phyloP scores from a whole-genome alignment of 2,888 invertebrate species.

The Melikaiella ostensackeni region DNA sequence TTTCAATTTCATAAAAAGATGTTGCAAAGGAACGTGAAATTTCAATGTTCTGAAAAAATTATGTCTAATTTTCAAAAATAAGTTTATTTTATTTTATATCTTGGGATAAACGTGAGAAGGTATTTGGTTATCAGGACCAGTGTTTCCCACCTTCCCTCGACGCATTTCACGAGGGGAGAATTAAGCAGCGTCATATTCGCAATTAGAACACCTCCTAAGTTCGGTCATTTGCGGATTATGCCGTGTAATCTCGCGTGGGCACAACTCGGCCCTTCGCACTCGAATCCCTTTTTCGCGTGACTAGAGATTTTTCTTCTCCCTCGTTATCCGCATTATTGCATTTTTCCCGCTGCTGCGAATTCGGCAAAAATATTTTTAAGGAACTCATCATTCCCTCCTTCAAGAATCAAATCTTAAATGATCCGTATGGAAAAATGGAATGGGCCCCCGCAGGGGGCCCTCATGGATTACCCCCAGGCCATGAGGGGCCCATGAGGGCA shows the following conservation, averaged over 20 bases:
- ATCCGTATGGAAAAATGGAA: too few species aligned
- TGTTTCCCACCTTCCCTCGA: slow-evolving; percentile 7
- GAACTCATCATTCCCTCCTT: not conserved
- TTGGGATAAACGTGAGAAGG: not conserved
- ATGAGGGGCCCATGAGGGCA: too few species aligned
- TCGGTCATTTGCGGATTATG: slow-evolving; percentile 72
- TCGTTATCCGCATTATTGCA: slow-evolving; percentile 44
- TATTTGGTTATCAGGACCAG: not conserved
- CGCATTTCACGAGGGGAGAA: slow-evolving; percentile 60
- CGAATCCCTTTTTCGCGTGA: slow-evolving; percentile 63
- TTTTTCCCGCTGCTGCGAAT: not conserved
- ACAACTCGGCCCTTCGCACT: slow-evolving; percentile 43
- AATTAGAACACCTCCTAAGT: slow-evolving; percentile 71
- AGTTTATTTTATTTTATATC: not conserved
- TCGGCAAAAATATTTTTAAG: not conserved
- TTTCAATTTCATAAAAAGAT: too few species aligned
- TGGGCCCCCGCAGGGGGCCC: too few species aligned
- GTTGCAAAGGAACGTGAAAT: too few species aligned
- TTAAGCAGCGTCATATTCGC: slow-evolving; percentile 75
- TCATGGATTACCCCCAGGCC: too few species aligned
- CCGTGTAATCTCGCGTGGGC: slow-evolving; percentile 69
- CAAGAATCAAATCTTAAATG: not conserved
- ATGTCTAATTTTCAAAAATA: not conserved
- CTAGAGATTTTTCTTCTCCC: slow-evolving; percentile 62
- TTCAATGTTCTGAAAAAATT: too few species aligned